Conservation (phyloP, 2,797 vertebrate genomes). For the Champsocephalus gunnari region DNA sequence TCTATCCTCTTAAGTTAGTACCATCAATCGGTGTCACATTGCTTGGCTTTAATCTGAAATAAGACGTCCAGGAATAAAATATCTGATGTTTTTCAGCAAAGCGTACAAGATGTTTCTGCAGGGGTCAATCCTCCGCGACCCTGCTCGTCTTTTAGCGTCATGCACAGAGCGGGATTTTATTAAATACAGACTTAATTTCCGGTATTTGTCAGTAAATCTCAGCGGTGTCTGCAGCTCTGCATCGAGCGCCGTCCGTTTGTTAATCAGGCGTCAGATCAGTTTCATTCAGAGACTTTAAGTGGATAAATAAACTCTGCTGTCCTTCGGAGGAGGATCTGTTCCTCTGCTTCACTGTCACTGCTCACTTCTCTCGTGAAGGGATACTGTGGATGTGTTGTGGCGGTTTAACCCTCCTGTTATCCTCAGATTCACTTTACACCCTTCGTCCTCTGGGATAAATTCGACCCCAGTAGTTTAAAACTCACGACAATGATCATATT, state of each 20-base stretch:
- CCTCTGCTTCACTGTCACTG: no score
- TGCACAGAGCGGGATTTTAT: background rate
- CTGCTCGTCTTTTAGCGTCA: background rate
- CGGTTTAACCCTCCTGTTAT: no score
- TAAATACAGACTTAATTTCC: constrained; percentile 6
- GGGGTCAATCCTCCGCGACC: constrained; percentile 18
- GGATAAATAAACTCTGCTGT: constrained; percentile 1
- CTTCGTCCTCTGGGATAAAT: no score
- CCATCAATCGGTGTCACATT: constrained; percentile 43
- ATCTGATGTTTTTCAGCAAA: constrained; percentile 33
- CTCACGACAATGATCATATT: no score
- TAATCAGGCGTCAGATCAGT: constrained; percentile 33
- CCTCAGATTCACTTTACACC: no score
- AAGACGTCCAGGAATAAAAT: constrained; percentile 57
- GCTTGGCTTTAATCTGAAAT: constrained; percentile 66
- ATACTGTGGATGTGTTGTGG: no score
- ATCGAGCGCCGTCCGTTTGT: constrained; percentile 50
- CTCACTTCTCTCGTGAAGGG: no score
- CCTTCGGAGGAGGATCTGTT: no score
- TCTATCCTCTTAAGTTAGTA: constrained; percentile 65
- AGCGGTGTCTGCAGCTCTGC: background rate
- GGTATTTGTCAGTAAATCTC: background rate
- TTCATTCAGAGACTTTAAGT: background rate
- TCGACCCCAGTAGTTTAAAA: no score
- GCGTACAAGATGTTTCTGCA: constrained; percentile 37